Base-by-base conservation (phyloP, 1,140 invertebrate genomes). In the Gyrodactylus bullatarudis region DNA sequence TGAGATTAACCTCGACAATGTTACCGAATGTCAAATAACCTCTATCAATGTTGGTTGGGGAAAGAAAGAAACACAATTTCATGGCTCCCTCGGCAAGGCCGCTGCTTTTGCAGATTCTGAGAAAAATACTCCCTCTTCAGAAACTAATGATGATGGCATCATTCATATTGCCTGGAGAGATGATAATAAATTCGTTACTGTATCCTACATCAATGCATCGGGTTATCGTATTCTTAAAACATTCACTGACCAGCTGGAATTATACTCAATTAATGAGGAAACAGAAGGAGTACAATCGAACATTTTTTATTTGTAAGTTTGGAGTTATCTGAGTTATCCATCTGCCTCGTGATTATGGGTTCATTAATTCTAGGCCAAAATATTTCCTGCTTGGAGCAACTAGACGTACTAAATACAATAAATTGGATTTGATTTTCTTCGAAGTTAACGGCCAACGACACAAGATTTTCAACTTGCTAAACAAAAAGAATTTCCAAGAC, bases 61-160 rank as follows among this genome's bases (percentile, higher is more conserved):
- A 0, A 89, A 87, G 75, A 92, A 91, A 78, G 88, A 91, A 81
- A 94, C 91, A 2, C 90, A 93, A 76, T 95, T 94, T 80, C 89
- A 93, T 82, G 90, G 91, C 1, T 86, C 87, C 0, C 87, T 85
- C 78, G 89, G 89, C 8, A 91, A 91, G 81, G 80, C 84, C 75
- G 87, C 87, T n/a, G 34, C 34, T n/a, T 54, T 54, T 54, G 34
- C 34, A 8, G 34, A 54, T 54, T 54, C 34, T 54, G 34, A 54
- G 34, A 8, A 54, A 54, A 54, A 54, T n/a, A 16, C 34, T 16
- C 34, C 34, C n/a, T n/a, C 34, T 8, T 16, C 8, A 16, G n/a
- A n/a, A n/a, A 8, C 8, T 54, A n/a, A 54, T 16, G 34, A 54
- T 54, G 34, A 8, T 16, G 8, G n/a, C 8, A n/a, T 16, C n/a